Evolutionary conservation across 2,888 invertebrate species (phyloP), one percentile per base, ranked within the genome.

Genomic region (Thera britannica): DNA sequence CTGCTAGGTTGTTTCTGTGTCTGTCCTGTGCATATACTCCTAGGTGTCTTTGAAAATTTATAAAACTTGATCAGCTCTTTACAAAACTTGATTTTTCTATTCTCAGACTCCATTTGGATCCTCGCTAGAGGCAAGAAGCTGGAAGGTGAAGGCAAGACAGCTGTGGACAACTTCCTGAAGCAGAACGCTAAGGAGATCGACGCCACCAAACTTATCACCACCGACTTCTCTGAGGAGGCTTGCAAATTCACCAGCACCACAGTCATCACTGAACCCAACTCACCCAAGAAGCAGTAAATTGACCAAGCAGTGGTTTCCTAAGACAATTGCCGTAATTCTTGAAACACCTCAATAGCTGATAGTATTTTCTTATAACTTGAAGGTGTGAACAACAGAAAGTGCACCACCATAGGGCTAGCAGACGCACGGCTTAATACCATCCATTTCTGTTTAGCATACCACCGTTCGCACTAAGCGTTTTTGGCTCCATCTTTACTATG

Each of bases 81-180:
- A 36, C 11, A 36, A 57, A 23, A 23, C 6, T 11, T 12, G 7
- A 41, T 11, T 12, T 73, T 68, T 59, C 9, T 6, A 7, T 2
- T 77, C 83, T 35, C 84, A 93, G 93, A 88, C 36, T 83, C 81
- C 60, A 77, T 83, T 12, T 93, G 92, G 93, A 76, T 93, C 41
- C 82, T 91, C 2, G 86, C 91, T 41, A 83, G 91, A 57, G 79
- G 77, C 59, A 88, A 88, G 82, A 83, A 75, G 3, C 77, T 92
- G 52, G 86, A 88, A 65, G 89, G 89, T 6, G 88, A 86, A 1
- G 84, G 87, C 2, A 88, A 90, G 79, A 76, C 84, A 0, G 83
- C 85, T 0, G 86, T 92, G 0, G 88, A 92, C 67, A 78, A 81
- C n/a, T 88, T 82, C 82, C 68, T 93, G 49, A 87, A 87, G 66